phyloP scores from a whole-genome alignment of 2,797 vertebrate species.

The Kryptolebias ocellatus region DNA sequence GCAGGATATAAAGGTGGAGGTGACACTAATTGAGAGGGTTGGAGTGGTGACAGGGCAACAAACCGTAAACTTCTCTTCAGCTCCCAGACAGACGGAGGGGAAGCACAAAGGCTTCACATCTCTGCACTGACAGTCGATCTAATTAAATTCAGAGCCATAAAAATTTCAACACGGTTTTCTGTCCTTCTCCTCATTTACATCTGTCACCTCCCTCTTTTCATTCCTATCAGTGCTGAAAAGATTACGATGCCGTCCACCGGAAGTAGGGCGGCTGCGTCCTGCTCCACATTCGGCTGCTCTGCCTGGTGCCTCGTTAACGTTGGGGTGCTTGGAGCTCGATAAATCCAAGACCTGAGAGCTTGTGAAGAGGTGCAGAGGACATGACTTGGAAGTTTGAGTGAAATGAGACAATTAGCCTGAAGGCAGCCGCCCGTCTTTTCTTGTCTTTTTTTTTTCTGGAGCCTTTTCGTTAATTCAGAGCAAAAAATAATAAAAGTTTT shows the following conservation, averaged over 20 bases:
- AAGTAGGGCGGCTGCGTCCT: constrained; percentile 59
- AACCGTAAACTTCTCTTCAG: constrained; percentile 26
- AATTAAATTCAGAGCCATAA: constrained; percentile 48
- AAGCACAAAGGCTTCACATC: constrained; percentile 21
- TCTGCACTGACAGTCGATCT: constrained; percentile 35
- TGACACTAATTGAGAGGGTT: neutral
- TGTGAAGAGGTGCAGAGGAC: constrained; percentile 6
- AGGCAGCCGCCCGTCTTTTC: neutral
- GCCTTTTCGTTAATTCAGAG: constrained; percentile 7
- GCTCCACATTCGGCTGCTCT: neutral
- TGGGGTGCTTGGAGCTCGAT: constrained; percentile 24
- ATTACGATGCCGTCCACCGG: constrained; percentile 7
- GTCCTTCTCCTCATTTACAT: constrained; percentile 7
- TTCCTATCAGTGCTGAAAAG: constrained; percentile 2
- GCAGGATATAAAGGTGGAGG: constrained; percentile 8
- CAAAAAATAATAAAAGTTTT: neutral
- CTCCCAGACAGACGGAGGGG: constrained; percentile 13
- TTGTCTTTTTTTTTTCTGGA: constrained; percentile 9
- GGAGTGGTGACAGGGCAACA: neutral
- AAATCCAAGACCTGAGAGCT: constrained; percentile 28
- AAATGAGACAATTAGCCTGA: constrained; percentile 15
- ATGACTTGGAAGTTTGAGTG: constrained; percentile 13
- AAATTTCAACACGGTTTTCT: constrained; percentile 11
- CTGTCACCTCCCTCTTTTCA: neutral
- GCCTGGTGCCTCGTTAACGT: constrained; percentile 51